Conservation (phyloP, 2,113 vertebrate species). For the Pipra filicauda region DNA sequence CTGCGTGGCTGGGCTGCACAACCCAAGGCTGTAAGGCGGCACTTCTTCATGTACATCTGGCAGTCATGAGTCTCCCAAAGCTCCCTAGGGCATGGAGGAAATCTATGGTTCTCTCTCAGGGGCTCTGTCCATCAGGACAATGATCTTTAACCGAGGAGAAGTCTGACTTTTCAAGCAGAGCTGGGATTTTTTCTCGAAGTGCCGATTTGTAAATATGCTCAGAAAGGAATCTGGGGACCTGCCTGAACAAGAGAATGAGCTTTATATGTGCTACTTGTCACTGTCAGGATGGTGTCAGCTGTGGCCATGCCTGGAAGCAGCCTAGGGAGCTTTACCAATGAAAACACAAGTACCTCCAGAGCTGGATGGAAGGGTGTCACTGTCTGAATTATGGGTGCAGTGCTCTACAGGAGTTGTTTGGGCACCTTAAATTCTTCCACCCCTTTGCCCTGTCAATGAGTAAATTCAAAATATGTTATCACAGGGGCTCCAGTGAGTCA, state of each 20-base stretch:
- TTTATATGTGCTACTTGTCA: neutral
- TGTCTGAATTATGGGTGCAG: neutral
- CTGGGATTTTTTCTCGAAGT: neutral
- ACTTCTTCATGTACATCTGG: fast-evolving
- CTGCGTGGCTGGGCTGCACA: neutral
- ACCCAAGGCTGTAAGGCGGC: neutral
- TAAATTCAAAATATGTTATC: neutral
- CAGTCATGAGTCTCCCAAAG: neutral
- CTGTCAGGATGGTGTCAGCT: neutral
- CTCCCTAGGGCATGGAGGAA: neutral
- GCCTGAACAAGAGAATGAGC: neutral
- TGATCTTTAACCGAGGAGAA: neutral
- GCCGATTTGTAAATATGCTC: neutral
- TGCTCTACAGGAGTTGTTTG: neutral
- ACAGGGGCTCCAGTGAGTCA: neutral
- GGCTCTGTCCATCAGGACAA: neutral
- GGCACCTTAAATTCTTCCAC: neutral
- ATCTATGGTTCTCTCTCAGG: neutral
- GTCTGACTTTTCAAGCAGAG: neutral
- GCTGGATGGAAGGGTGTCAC: neutral
- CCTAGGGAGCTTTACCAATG: neutral
- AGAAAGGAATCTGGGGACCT: neutral
- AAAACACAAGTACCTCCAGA: neutral
- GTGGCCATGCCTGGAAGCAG: neutral
- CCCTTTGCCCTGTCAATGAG: neutral